Evolutionary conservation across 2,888 invertebrate genomes (phyloP), one percentile per base, ranked within the genome.

Genomic region (Theodoxus fluviatilis): DNA sequence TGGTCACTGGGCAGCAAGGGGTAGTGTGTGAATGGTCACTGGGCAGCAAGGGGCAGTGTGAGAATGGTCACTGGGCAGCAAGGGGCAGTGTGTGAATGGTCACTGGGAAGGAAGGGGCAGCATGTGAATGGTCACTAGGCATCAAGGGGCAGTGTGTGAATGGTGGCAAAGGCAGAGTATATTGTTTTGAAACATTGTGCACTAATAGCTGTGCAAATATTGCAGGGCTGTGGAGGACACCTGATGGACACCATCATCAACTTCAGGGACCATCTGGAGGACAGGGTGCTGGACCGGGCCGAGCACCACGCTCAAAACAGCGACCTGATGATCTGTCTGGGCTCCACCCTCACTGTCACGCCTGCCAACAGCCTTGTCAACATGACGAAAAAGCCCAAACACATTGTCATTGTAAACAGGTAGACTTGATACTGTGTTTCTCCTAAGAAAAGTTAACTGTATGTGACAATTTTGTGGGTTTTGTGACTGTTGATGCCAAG

Each of bases 181-280:
- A n/a, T n/a, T n/a, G n/a, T n/a, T n/a, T n/a, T n/a, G n/a, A n/a
- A n/a, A n/a, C n/a, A n/a, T n/a, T n/a, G n/a, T n/a, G n/a, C n/a
- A n/a, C n/a, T n/a, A n/a, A n/a, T n/a, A n/a, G n/a, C 49, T 31
- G 15, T 61, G 33, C 25, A 3, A n/a, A 25, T 69, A 31, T 71
- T 77, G 9, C 71, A 83, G 83, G 75, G 74, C 12, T 85, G 85
- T 69, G 73, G 74, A 49, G 83, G 81, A 12, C 74, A 68, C 37
- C 78, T 86, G 15, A 76, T 73, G 22, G 85, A 85, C 73, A 81
- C 84, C 1, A 85, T 85, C 61, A 85, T 86, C 63, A 85, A 85
- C 70, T 85, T 85, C 59, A 67, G 81, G 15, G 86, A 86, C 68
- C 40, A 75, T 38, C 71, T 86, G 38, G 84, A 84, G 55, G 80